Conservation (phyloP, 1,140 invertebrate genomes). For the Penaeus japonicus region DNA sequence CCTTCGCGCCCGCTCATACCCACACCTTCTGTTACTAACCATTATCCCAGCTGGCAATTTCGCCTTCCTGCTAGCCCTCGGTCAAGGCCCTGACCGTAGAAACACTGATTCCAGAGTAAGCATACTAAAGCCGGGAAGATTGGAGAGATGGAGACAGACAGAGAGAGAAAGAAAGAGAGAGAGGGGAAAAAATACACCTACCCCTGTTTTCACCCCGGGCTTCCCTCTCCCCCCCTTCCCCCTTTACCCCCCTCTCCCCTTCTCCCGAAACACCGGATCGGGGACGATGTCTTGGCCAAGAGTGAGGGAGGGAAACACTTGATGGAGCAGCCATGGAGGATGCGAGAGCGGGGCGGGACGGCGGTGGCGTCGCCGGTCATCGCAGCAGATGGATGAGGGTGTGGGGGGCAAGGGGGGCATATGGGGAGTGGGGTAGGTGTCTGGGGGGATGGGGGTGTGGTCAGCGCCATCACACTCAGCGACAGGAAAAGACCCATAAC, state of each 20-base stretch:
- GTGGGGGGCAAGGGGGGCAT: not conserved
- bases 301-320: not conserved
- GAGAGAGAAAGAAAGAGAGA: slow-evolving; percentile 6
- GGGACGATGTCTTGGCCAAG: not conserved
- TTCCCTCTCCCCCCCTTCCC: no score
- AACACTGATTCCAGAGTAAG: no score
- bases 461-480: not conserved
- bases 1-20: no score
- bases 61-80: no score
- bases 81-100: no score
- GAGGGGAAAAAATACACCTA: not conserved
- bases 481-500: slow-evolving; percentile 33
- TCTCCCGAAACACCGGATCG: no score
- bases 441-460: not conserved
- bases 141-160: no score
- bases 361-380: not conserved
- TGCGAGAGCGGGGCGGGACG: not conserved
- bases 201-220: no score
- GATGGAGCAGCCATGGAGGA: not conserved
- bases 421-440: not conserved
- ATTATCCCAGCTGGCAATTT: no score
- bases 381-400: not conserved
- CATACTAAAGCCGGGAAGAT: no score
- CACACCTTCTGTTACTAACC: no score
- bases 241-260: no score